Base-by-base conservation (phyloP, 1,140 invertebrate genomes). In the Hylyphantes graminicola region DNA sequence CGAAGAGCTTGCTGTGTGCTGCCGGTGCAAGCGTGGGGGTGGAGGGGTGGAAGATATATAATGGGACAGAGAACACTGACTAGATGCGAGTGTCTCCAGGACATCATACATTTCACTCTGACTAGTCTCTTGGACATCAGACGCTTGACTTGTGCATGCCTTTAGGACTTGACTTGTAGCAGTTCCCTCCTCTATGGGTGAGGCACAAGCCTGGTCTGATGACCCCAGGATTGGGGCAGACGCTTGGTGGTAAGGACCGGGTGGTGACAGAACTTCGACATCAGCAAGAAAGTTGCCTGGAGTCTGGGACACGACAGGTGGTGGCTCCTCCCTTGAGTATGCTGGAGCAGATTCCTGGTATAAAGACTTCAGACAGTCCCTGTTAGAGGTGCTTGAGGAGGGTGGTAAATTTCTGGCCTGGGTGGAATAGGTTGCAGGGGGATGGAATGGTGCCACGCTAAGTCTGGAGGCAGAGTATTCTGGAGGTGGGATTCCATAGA, bases 401-500 rank as follows among this genome's bases (percentile, higher is more conserved):
- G 35, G 48, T 17, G 65, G 53, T 19, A 57, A 54, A 8, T 57
- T 53, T 0, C 12, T 11, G 11, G 11, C 13, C 17, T 17, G 17
- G 10, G 55, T 12, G 7, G 55, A 13, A 53, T 19, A 51, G n/a
- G 15, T 48, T 13, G 77, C 8, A 50, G 13, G 19, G 70, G 77
- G 59, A n/a, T 63, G 19, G 21, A 61, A 65, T 21, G 79, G 48
- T 9, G 68, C 51, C 10, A n/a, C 61, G n/a, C 19, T 78, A 12
- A 21, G 50, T 63, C 53, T 74, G 15, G 55, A 50, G 8, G 70
- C 70, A 48, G 70, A 63, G 50, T 83, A 83, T 67, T 83, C 80
- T 35, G 80, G 80, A 48, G 80, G 80, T 21, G 80, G 80, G 67
- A 83, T 83, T 7, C 80, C 80, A 83, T 83, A 83, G 59, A 83